These are phyloP conservation scores for Sorex maritimensis DNA, from an alignment of 2,797 vertebrate species.

Conservation along the genomic window DNA sequence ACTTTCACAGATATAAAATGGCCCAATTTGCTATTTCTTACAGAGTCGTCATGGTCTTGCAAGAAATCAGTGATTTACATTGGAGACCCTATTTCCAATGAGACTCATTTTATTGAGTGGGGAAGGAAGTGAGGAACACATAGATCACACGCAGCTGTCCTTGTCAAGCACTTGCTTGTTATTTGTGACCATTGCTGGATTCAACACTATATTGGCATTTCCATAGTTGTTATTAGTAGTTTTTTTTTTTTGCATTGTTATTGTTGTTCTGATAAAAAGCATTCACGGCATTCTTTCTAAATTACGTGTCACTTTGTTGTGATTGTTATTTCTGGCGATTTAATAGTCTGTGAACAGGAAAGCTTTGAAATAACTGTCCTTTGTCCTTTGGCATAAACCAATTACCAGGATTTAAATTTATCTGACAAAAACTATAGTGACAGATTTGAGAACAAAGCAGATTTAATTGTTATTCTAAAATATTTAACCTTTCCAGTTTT, in stretches of 20 bases:
- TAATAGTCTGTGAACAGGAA: slow-evolving; percentile 82
- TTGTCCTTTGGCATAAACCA: slow-evolving; percentile 83
- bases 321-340: slow-evolving; percentile 80
- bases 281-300: slow-evolving; percentile 72
- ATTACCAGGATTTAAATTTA: slow-evolving; percentile 77
- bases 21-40: slow-evolving; percentile 79
- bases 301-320: slow-evolving; percentile 78
- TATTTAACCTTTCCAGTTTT: slow-evolving; percentile 78
- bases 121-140: neutral
- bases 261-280: slow-evolving; percentile 80
- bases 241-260: neutral
- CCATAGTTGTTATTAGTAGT: neutral
- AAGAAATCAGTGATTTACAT: slow-evolving; percentile 69
- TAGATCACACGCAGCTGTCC: slow-evolving; percentile 67
- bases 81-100: slow-evolving; percentile 53
- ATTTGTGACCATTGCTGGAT: slow-evolving; percentile 46
- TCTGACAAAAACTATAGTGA: slow-evolving; percentile 77
- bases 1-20: slow-evolving; percentile 85
- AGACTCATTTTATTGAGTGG: slow-evolving; percentile 74
- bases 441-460: slow-evolving; percentile 77
- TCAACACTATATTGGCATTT: slow-evolving; percentile 48
- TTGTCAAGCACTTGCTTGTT: slow-evolving; percentile 70
- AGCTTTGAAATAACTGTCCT: slow-evolving; percentile 84
- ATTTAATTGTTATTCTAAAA: slow-evolving; percentile 74
- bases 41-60: slow-evolving; percentile 71